Evolutionary conservation across 1,140 invertebrate species (phyloP).

Genomic region (Teleopsis dalmanni): DNA sequence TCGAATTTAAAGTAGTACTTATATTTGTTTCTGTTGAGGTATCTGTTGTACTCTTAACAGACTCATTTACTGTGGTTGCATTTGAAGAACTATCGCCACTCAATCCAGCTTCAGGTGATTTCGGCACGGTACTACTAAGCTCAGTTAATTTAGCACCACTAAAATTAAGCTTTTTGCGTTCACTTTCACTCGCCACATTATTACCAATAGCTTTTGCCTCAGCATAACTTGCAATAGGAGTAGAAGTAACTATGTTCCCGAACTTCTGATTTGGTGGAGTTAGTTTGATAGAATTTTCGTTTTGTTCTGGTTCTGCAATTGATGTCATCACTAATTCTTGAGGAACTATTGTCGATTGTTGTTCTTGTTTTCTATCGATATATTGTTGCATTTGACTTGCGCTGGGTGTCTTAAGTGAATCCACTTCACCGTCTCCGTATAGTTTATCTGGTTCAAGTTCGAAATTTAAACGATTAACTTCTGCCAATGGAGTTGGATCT

Average conservation of each 20-base stretch:
- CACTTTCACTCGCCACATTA: neutral
- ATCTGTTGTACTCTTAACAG: neutral
- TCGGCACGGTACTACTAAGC: too few species aligned
- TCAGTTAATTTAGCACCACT: too few species aligned
- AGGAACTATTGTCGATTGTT: slow-evolving; percentile 7
- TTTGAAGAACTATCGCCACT: neutral
- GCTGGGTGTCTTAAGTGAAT: slow-evolving; percentile 28
- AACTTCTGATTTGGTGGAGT: too few species aligned
- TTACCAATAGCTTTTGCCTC: slow-evolving; percentile 3
- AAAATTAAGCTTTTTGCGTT: too few species aligned
- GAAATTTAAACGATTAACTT: slow-evolving; percentile 41
- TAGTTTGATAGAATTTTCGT: neutral
- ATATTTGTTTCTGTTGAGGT: neutral
- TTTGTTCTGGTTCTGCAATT: neutral
- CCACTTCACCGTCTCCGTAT: slow-evolving; percentile 15
- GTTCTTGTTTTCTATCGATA: slow-evolving; percentile 9
- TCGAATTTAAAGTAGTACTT: neutral
- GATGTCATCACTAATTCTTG: neutral
- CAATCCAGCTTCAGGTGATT: neutral
- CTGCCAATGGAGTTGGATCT: slow-evolving; percentile 44
- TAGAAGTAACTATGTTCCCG: slow-evolving; percentile 12
- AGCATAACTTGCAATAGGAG: too few species aligned
- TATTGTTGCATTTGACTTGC: slow-evolving; percentile 12
- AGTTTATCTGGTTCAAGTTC: slow-evolving; percentile 35
- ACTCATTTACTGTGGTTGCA: neutral